A percentile compares a stretch with the other conserved stretches of the same genome.
These are phyloP conservation scores for Caretta caretta DNA, from an alignment of 2,113 vertebrate species.

Conservation along the genomic window DNA sequence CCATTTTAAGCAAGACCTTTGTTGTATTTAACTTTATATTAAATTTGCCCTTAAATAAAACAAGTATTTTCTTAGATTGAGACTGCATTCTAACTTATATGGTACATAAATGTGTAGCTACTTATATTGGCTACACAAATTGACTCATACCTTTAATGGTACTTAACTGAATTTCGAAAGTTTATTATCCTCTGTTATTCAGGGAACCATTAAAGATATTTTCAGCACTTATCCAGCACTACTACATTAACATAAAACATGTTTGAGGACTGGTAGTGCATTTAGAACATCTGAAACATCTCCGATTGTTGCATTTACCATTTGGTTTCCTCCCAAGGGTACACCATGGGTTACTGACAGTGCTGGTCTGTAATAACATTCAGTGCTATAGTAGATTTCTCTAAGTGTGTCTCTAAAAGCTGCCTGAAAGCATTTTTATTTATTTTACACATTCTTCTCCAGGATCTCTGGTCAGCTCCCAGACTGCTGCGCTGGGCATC, in stretches of 20 bases:
- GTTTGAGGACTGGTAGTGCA: slow-evolving; percentile 26
- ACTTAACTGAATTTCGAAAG: not conserved
- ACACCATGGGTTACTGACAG: slow-evolving; percentile 37
- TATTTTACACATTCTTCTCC: slow-evolving; percentile 35
- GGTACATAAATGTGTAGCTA: not conserved
- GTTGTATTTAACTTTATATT: not conserved
- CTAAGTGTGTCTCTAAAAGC: slow-evolving; percentile 54
- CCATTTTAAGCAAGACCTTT: not conserved
- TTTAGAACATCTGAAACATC: slow-evolving; percentile 2
- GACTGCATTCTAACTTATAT: not conserved
- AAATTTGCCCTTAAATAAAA: not conserved
- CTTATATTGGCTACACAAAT: not conserved
- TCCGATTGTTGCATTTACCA: not conserved
- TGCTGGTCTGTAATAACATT: slow-evolving; percentile 35
- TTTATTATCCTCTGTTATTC: not conserved
- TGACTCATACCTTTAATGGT: not conserved
- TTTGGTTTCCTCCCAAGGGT: slow-evolving; percentile 31
- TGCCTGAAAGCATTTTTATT: slow-evolving; percentile 40
- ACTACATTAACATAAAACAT: slow-evolving; percentile 48
- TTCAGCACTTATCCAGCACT: slow-evolving; percentile 15
- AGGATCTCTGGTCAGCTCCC: not conserved
- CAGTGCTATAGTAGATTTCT: slow-evolving; percentile 57
- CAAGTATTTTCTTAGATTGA: not conserved
- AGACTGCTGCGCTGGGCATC: no score
- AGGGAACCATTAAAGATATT: slow-evolving; percentile 2